A percentile compares a stretch with the other conserved stretches of the same genome.
Evolutionary conservation across 1,140 invertebrate genomes (phyloP).

Genomic region (Dreissena polymorpha): DNA sequence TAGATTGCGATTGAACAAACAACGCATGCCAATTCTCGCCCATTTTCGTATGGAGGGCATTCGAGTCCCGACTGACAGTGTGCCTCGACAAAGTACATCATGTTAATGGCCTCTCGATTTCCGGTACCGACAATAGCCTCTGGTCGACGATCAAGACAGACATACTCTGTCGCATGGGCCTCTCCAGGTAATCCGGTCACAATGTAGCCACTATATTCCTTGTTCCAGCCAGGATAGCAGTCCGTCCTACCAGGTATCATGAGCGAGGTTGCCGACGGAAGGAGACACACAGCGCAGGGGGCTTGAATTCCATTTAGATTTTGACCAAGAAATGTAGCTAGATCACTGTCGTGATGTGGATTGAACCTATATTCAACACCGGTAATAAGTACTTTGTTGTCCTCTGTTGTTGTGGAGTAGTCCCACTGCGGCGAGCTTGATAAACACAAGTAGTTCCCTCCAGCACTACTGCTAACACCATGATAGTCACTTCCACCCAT

Average conservation of each 20-base stretch:
- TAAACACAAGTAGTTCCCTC: too few species aligned
- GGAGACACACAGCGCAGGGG: slow-evolving; percentile 51
- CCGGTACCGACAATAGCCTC: slow-evolving; percentile 35
- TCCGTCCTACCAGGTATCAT: slow-evolving; percentile 55
- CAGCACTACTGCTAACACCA: too few species aligned
- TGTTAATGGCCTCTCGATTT: slow-evolving; percentile 26
- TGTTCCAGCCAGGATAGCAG: slow-evolving; percentile 51
- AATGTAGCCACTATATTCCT: slow-evolving; percentile 55
- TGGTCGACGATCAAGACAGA: slow-evolving; percentile 48
- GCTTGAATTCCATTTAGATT: slow-evolving; percentile 13
- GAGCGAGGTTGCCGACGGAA: slow-evolving; percentile 16
- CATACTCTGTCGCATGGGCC: slow-evolving; percentile 21
- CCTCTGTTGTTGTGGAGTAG: slow-evolving; percentile 9
- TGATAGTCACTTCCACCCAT: too few species aligned
- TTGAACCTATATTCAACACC: slow-evolving; percentile 29
- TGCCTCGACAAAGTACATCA: slow-evolving; percentile 43
- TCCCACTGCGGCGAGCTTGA: slow-evolving; percentile 17
- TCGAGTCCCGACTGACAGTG: slow-evolving; percentile 53
- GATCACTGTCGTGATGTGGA: not conserved
- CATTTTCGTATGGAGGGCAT: slow-evolving; percentile 60
- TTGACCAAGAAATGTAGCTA: not conserved
- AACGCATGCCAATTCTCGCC: slow-evolving; percentile 59
- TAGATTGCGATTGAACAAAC: too few species aligned
- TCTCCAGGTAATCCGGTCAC: slow-evolving; percentile 28
- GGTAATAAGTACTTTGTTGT: slow-evolving; percentile 1